These are phyloP conservation scores for Caenorhabditis angaria DNA, from an alignment of 2,888 invertebrate genomes.

Conservation along the genomic window DNA sequence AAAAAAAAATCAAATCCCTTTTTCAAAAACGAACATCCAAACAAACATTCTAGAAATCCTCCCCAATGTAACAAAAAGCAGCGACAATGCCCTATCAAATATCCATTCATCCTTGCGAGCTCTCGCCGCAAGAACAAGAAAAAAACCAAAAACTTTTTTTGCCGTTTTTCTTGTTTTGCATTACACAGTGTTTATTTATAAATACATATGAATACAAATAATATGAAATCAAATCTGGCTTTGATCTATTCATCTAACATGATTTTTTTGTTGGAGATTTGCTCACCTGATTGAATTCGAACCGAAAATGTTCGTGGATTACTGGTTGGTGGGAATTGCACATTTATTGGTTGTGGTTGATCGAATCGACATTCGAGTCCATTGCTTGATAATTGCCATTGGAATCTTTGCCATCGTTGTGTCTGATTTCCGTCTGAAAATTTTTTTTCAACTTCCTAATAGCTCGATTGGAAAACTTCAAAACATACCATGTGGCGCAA, in stretches of 20 bases:
- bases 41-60: neutral
- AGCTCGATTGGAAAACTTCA: neutral
- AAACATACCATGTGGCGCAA: constrained; percentile 38
- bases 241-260: neutral
- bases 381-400: constrained; percentile 56
- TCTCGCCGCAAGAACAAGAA: neutral
- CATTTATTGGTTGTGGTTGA: constrained; percentile 24
- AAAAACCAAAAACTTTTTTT: neutral
- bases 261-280: neutral
- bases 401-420: constrained; percentile 56
- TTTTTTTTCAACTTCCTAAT: neutral
- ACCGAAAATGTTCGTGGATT: constrained; percentile 56
- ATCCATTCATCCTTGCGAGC: too few relatives aligned
- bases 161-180: neutral
- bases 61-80: constrained; percentile 2
- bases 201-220: too few relatives aligned
- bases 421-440: constrained; percentile 29
- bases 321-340: constrained; percentile 34
- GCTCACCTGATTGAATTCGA: constrained; percentile 55
- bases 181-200: neutral
- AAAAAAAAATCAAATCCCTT: neutral
- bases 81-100: constrained; percentile 2
- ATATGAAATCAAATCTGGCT: too few relatives aligned
- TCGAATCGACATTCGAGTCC: constrained; percentile 54
- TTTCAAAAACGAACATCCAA: neutral